Evolutionary conservation across 2,888 invertebrate species (phyloP).

Genomic region (Trilocha varians): DNA sequence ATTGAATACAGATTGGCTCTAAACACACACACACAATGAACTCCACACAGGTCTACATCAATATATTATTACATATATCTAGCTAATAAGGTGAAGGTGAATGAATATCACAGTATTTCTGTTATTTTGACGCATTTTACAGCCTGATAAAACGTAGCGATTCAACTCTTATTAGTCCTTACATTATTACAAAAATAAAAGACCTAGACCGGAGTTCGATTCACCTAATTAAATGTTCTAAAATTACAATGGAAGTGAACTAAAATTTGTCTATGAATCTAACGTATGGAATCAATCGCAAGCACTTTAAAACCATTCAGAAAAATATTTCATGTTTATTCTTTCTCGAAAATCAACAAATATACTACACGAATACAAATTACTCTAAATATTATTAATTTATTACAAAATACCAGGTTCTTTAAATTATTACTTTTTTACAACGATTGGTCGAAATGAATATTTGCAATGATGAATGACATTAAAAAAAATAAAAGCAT

Average conservation of each 20-base stretch:
- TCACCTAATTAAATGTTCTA: constrained; percentile 43
- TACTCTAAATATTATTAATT: constrained; percentile 25
- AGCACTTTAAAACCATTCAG: constrained; percentile 25
- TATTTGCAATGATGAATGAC: constrained; percentile 14
- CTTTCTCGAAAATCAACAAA: constrained; percentile 39
- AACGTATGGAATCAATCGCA: constrained; percentile 17
- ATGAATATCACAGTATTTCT: constrained; percentile 65
- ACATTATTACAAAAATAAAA: constrained; percentile 42
- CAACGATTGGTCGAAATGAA: constrained; percentile 42
- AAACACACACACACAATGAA: constrained; percentile 34
- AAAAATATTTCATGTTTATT: constrained; percentile 34
- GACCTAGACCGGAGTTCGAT: constrained; percentile 44
- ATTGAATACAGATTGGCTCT: constrained; percentile 9
- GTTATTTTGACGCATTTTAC: constrained; percentile 38
- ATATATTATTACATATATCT: no score
- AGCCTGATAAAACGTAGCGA: constrained; percentile 20
- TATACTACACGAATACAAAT: constrained; percentile 38
- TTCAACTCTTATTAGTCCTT: constrained; percentile 26
- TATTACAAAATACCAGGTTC: constrained; percentile 44
- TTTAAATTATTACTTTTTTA: constrained; percentile 39
- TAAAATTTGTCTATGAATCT: constrained; percentile 10
- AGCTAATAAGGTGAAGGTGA: constrained; percentile 42
- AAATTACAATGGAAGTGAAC: constrained; percentile 23
- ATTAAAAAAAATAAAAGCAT: neutral
- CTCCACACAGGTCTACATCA: constrained; percentile 42